These are phyloP conservation scores for Karalla daura DNA, from an alignment of 2,797 vertebrate genomes.

Conservation along the genomic window DNA sequence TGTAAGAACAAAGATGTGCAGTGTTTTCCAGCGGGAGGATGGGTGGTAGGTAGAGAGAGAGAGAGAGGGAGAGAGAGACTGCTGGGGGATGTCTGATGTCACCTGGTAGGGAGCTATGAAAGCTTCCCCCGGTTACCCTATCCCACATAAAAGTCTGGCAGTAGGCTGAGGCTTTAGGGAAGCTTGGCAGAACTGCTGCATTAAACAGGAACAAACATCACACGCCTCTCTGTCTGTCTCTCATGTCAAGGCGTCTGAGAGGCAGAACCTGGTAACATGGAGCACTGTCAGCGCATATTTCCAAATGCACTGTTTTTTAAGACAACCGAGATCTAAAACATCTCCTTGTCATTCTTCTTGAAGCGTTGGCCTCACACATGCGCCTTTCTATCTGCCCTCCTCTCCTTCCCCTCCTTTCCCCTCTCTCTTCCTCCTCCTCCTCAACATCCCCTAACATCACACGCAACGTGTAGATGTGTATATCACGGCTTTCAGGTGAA, in stretches of 20 bases:
- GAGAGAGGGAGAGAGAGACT: conserved; percentile 38
- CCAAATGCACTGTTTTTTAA: conserved; percentile 43
- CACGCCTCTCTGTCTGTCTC: conserved; percentile 68
- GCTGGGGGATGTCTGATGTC: conserved; percentile 83
- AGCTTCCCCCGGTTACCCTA: conserved; percentile 82
- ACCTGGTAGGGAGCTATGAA: conserved; percentile 83
- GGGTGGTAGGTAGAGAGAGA: conserved; percentile 67
- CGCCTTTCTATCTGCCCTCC: conserved; percentile 2
- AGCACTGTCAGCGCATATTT: conserved; percentile 55
- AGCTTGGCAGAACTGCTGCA: conserved; percentile 76
- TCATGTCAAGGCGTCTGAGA: conserved; percentile 64
- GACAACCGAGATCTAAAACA: conserved; percentile 41
- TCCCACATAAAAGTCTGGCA: conserved; percentile 85
- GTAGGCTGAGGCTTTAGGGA: conserved; percentile 77
- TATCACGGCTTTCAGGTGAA: conserved; percentile 48
- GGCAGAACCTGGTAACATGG: conserved; percentile 63
- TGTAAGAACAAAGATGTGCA: conserved; percentile 83
- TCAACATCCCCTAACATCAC: conserved; percentile 9
- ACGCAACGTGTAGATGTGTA: neutral
- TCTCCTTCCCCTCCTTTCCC: neutral
- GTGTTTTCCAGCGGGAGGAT: conserved; percentile 82
- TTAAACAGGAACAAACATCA: conserved; percentile 80
- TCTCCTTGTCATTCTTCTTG: conserved; percentile 38
- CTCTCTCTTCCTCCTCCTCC: no score
- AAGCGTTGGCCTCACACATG: conserved; percentile 30